Percentiles rank a stretch among this genome's conserved stretches.
phyloP scores from a whole-genome alignment of 2,888 invertebrate species.

The Agriopis marginaria region DNA sequence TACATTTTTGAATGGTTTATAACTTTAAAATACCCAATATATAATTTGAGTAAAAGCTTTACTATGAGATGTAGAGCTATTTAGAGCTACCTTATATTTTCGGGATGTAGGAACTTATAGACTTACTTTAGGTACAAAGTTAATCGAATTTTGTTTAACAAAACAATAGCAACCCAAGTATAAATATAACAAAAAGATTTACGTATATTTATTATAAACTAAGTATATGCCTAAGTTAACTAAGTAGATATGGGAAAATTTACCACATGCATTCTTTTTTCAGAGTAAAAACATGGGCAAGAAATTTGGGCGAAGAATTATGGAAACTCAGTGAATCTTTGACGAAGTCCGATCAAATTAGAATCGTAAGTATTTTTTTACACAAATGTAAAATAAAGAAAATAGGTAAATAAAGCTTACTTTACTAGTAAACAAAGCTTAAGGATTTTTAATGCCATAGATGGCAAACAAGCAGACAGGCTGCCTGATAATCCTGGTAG shows the following conservation, averaged over 20 bases:
- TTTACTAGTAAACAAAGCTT: no score
- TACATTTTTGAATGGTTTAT: no score
- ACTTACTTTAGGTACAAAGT: not conserved
- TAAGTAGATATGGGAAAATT: not conserved
- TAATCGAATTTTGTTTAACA: no score
- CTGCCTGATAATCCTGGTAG: no score
- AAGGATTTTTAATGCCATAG: no score
- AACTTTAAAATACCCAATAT: not conserved
- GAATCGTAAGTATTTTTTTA: slow-evolving; percentile 86
- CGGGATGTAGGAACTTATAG: not conserved
- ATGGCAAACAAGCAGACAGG: no score
- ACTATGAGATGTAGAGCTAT: not conserved
- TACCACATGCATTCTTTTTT: slow-evolving; percentile 16
- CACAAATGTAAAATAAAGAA: not conserved
- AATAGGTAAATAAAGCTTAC: no score
- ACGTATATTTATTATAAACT: not conserved
- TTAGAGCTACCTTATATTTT: not conserved
- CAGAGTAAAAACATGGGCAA: slow-evolving; percentile 93
- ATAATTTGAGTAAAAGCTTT: not conserved
- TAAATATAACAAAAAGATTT: not conserved
- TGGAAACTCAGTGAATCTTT: slow-evolving; percentile 92
- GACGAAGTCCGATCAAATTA: slow-evolving; percentile 92
- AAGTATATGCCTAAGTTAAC: not conserved
- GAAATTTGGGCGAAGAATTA: slow-evolving; percentile 91
- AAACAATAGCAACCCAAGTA: no score